These are phyloP conservation scores for Hyperopisus bebe DNA, from an alignment of 2,113 vertebrate genomes.

Conservation along the genomic window DNA sequence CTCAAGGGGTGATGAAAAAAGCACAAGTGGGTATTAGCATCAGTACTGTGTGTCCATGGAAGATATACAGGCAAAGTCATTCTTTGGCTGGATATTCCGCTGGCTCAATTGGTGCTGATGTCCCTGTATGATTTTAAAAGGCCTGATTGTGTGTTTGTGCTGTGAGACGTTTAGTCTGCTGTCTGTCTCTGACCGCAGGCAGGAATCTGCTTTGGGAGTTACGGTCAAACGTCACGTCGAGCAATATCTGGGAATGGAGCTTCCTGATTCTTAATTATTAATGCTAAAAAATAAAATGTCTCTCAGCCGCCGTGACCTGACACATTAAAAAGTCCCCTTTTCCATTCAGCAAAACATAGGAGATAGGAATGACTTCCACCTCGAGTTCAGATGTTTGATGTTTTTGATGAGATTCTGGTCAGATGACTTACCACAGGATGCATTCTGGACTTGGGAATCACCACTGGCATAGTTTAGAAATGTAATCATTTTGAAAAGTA, in stretches of 20 bases:
- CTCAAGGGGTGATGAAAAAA: constrained; percentile 30
- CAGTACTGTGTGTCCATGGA: not conserved
- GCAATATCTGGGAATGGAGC: not conserved
- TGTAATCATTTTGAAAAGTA: not conserved
- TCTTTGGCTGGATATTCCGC: not conserved
- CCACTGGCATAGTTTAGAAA: not conserved
- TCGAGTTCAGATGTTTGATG: not conserved
- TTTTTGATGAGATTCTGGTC: not conserved
- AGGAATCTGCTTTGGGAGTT: not conserved
- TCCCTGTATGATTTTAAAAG: not conserved
- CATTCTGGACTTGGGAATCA: not conserved
- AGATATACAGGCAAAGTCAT: not conserved
- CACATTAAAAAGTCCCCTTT: not conserved
- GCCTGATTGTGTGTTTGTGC: not conserved
- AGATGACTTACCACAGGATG: not conserved
- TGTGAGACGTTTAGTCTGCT: not conserved
- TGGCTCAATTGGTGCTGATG: not conserved
- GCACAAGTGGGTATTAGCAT: not conserved
- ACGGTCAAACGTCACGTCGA: not conserved
- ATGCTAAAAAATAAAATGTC: not conserved
- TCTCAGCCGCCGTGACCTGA: not conserved
- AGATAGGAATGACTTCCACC: not conserved
- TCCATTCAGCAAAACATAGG: not conserved
- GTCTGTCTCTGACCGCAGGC: not conserved
- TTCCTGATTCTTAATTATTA: not conserved